Percentiles rank a stretch among this genome's conserved stretches.
Evolutionary conservation across 2,113 vertebrate species (phyloP).

Genomic region (Varanus salvator): DNA sequence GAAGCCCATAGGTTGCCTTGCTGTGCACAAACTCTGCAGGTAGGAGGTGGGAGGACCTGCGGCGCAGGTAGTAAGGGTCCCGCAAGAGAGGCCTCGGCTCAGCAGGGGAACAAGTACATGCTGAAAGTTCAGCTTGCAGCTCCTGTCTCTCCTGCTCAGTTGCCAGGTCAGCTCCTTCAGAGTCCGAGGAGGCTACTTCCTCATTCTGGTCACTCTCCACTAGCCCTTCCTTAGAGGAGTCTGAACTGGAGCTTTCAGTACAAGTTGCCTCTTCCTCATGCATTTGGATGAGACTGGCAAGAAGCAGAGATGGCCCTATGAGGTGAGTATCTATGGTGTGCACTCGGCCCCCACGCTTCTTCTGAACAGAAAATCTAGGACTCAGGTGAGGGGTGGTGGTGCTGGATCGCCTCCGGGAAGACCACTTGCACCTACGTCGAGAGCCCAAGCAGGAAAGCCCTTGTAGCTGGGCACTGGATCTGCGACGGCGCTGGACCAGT

Average conservation of each 20-base stretch:
- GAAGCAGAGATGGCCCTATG: constrained; percentile 78
- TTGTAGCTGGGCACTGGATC: constrained; percentile 67
- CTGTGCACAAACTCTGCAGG: constrained; percentile 65
- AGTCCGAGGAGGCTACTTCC: constrained; percentile 33
- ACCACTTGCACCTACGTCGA: neutral
- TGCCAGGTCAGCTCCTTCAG: neutral
- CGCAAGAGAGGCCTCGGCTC: constrained; percentile 65
- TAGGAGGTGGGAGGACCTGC: constrained; percentile 79
- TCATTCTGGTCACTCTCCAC: constrained; percentile 24
- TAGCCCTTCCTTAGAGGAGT: constrained; percentile 18
- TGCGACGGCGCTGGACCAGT: constrained; percentile 77
- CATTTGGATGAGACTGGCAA: constrained; percentile 80
- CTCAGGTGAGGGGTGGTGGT: constrained; percentile 84
- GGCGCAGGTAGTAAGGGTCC: constrained; percentile 79
- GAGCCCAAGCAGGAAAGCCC: constrained; percentile 61
- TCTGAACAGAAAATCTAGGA: constrained; percentile 82
- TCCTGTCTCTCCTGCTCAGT: accelerated
- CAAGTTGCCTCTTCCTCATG: constrained; percentile 60
- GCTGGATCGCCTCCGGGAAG: constrained; percentile 83
- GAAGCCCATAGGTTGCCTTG: constrained; percentile 70
- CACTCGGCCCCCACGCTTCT: constrained; percentile 36
- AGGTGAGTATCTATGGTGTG: constrained; percentile 75
- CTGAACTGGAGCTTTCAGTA: constrained; percentile 31
- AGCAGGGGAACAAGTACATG: constrained; percentile 22
- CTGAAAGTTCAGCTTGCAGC: constrained; percentile 14